phyloP scores from a whole-genome alignment of 2,888 invertebrate genomes.

The Physocephala rufipes region DNA sequence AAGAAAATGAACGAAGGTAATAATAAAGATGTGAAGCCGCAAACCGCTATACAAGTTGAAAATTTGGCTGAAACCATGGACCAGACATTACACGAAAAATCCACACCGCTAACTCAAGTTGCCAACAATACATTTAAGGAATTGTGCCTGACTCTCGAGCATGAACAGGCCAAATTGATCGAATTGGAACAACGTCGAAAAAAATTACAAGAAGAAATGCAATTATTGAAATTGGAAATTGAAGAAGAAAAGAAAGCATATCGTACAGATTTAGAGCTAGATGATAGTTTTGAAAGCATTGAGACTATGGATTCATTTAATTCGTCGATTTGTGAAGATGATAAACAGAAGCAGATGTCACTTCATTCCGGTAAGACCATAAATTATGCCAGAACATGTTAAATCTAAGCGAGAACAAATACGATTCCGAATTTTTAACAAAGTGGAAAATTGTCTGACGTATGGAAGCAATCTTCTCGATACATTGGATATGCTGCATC shows the following conservation, averaged over 20 bases:
- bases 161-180: slow-evolving; percentile 47
- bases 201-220: slow-evolving; percentile 50
- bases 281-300: slow-evolving; percentile 38
- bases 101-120: slow-evolving; percentile 41
- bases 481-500: no score
- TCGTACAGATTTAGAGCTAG: slow-evolving; percentile 38
- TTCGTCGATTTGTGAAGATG: slow-evolving; percentile 1
- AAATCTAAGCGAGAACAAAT: no score
- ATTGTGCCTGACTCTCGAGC: slow-evolving; percentile 47
- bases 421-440: no score
- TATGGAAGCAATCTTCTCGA: no score
- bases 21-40: not conserved
- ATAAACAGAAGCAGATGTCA: not conserved
- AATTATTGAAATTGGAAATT: slow-evolving; percentile 48
- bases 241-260: slow-evolving; percentile 47
- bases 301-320: slow-evolving; percentile 29
- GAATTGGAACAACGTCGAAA: slow-evolving; percentile 50
- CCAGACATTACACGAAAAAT: slow-evolving; percentile 38
- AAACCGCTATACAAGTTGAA: slow-evolving; percentile 1
- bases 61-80: not conserved
- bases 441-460: no score
- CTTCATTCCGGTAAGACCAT: not conserved
- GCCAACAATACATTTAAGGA: slow-evolving; percentile 49
- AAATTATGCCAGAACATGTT: slow-evolving; percentile 4
- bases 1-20: slow-evolving; percentile 10